Evolutionary conservation across 2,888 invertebrate species (phyloP).

Genomic region (Eupeodes luniger): DNA sequence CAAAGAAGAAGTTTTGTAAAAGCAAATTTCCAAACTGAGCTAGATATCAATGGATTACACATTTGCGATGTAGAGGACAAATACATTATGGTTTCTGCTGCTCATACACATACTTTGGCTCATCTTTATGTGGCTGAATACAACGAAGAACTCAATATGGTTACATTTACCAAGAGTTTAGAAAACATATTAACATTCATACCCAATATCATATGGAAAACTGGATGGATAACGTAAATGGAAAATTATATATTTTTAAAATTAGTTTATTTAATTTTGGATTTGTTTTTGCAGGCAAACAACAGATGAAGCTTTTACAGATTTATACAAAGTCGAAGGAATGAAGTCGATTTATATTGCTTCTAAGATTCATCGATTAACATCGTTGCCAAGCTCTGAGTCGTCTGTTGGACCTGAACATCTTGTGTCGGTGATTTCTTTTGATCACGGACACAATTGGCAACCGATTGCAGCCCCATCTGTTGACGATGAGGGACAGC

Average conservation of each 20-base stretch:
- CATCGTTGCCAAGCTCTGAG: slow-evolving; percentile 51
- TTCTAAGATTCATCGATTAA: slow-evolving; percentile 88
- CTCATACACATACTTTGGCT: slow-evolving; percentile 89
- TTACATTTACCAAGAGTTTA: slow-evolving; percentile 91
- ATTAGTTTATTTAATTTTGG: slow-evolving; percentile 58
- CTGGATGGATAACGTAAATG: slow-evolving; percentile 92
- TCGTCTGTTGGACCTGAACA: slow-evolving; percentile 89
- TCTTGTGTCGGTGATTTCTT: slow-evolving; percentile 91
- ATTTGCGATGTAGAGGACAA: slow-evolving; percentile 93
- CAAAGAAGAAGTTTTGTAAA: slow-evolving; percentile 89
- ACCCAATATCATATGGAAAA: slow-evolving; percentile 91
- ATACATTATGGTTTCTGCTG: slow-evolving; percentile 92
- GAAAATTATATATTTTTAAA: slow-evolving; percentile 60
- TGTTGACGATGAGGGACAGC: slow-evolving; percentile 88
- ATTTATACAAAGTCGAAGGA: slow-evolving; percentile 94
- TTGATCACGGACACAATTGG: slow-evolving; percentile 95
- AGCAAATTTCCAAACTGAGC: slow-evolving; percentile 90
- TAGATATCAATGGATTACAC: slow-evolving; percentile 87
- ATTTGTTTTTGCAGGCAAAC: slow-evolving; percentile 86
- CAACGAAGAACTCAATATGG: slow-evolving; percentile 87
- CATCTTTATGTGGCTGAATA: slow-evolving; percentile 93
- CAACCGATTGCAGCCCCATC: slow-evolving; percentile 89
- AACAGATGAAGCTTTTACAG: slow-evolving; percentile 92
- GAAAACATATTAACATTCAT: slow-evolving; percentile 93
- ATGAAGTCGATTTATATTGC: slow-evolving; percentile 95